Evolutionary conservation across 2,113 vertebrate genomes (phyloP).

Genomic region (Cyanoderma ruficeps): DNA sequence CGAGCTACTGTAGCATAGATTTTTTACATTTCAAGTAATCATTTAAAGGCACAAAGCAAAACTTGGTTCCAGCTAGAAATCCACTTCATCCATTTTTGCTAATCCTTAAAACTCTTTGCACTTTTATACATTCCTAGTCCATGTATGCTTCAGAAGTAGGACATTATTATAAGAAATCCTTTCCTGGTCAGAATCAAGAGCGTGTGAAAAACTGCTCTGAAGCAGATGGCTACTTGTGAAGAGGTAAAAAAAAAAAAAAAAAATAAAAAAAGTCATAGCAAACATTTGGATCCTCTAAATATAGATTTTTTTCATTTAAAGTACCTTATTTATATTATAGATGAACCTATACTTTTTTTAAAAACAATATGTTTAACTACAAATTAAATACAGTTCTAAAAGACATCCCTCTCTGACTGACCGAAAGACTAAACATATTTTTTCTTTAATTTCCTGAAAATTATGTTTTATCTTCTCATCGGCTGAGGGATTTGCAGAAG

Average conservation of each 20-base stretch:
- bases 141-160: neutral
- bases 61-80: neutral
- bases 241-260: neutral
- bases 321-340: neutral
- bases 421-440: neutral
- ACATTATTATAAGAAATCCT: constrained; percentile 22
- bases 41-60: neutral
- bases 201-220: constrained; percentile 26
- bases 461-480: neutral
- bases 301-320: neutral
- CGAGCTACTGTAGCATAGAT: neutral
- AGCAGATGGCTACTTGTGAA: constrained; percentile 21
- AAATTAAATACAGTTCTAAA: neutral
- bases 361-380: neutral
- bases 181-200: neutral
- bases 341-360: neutral
- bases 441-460: neutral
- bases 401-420: neutral
- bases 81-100: neutral
- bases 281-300: neutral
- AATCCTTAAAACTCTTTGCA: neutral
- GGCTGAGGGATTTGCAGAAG: neutral
- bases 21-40: neutral
- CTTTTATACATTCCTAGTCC: neutral
- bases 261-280: neutral